phyloP scores from a whole-genome alignment of 2,797 vertebrate genomes.

The Darevskia nairensis region DNA sequence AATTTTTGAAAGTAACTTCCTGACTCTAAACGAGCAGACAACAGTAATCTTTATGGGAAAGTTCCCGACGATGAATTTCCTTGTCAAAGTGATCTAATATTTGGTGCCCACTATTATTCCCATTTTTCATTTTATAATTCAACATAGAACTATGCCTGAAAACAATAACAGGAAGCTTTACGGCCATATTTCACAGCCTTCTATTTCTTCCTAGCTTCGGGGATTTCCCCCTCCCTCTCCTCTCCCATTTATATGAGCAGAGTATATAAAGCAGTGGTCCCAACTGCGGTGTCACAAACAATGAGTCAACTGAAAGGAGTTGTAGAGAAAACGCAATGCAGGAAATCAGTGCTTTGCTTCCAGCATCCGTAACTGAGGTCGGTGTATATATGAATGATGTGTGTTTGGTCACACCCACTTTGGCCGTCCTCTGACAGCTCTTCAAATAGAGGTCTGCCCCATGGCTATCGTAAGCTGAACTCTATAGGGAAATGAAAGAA shows the following conservation, averaged over 20 bases:
- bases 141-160: neutral
- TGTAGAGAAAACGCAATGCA: neutral
- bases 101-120: slow-evolving; percentile 56
- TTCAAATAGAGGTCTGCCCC: too few species aligned
- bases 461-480: neutral
- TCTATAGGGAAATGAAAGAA: neutral
- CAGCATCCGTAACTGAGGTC: too few species aligned
- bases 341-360: neutral
- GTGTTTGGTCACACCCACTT: too few species aligned
- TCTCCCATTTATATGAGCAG: slow-evolving; percentile 55
- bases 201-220: slow-evolving; percentile 33
- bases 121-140: slow-evolving; percentile 62
- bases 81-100: slow-evolving; percentile 58
- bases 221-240: neutral
- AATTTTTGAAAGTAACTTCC: slow-evolving; percentile 63
- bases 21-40: slow-evolving; percentile 42
- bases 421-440: too few species aligned
- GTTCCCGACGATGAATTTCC: slow-evolving; percentile 63
- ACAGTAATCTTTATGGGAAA: slow-evolving; percentile 44
- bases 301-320: neutral
- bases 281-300: neutral
- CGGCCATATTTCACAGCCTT: slow-evolving; percentile 45
- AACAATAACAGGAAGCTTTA: slow-evolving; percentile 62
- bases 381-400: too few species aligned
- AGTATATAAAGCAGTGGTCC: slow-evolving; percentile 46